A percentile compares a stretch with the other conserved stretches of the same genome.
phyloP scores from a whole-genome alignment of 30 jellyfish, hydroid and myxozoan species.

The Mastigias papua region DNA sequence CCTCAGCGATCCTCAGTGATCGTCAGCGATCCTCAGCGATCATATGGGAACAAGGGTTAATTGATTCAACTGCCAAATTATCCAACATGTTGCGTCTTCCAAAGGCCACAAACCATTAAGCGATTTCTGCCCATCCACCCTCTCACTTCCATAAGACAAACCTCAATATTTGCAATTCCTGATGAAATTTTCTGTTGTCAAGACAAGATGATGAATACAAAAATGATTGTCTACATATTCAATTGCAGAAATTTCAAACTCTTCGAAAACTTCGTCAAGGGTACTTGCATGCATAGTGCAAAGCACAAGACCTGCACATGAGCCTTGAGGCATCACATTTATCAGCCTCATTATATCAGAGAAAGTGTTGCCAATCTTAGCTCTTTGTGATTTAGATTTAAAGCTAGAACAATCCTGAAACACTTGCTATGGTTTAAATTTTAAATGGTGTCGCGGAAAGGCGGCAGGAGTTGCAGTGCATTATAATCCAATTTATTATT shows the following conservation, averaged over 20 bases:
- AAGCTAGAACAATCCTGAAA: too few species aligned
- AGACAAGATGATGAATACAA: constrained; percentile 17
- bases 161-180: constrained; percentile 24
- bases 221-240: neutral
- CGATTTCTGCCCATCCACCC: constrained; percentile 55
- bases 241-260: neutral
- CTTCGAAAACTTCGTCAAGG: neutral
- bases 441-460: too few species aligned
- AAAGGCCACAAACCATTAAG: constrained; percentile 47
- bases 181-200: constrained; percentile 35
- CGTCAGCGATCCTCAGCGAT: too few species aligned
- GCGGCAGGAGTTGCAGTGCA: too few species aligned
- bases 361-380: neutral
- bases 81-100: too few species aligned
- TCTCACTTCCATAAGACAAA: constrained; percentile 45
- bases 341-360: neutral
- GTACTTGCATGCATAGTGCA: neutral
- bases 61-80: constrained; percentile 40
- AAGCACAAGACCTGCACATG: neutral
- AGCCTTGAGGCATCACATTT: neutral
- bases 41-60: constrained; percentile 34
- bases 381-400: neutral
- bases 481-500: too few species aligned
- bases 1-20: too few species aligned
- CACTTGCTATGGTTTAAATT: too few species aligned